These are phyloP conservation scores for Diarsia mendica DNA, from an alignment of 2,888 invertebrate species.

Conservation along the genomic window DNA sequence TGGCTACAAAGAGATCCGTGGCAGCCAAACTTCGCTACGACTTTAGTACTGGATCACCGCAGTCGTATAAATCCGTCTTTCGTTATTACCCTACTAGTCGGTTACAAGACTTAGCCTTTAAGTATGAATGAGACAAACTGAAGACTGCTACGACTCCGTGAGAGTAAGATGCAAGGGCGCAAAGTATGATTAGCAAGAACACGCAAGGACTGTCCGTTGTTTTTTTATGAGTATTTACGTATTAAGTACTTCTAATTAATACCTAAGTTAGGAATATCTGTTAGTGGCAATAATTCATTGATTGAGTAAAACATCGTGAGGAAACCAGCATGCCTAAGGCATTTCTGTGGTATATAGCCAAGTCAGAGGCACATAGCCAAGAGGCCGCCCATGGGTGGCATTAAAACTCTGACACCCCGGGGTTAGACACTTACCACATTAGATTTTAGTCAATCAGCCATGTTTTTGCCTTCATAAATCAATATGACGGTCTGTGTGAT, in stretches of 20 bases:
- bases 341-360: too few relatives aligned
- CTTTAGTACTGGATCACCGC: constrained; percentile 57
- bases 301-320: too few relatives aligned
- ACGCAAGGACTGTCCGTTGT: neutral
- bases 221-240: neutral
- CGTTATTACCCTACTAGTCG: constrained; percentile 46
- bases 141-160: neutral
- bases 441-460: too few relatives aligned
- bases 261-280: neutral
- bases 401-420: too few relatives aligned
- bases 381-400: too few relatives aligned
- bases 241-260: neutral
- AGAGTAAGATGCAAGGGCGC: too few relatives aligned
- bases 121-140: constrained; percentile 31
- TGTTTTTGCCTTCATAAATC: neutral
- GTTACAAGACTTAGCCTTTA: constrained; percentile 14
- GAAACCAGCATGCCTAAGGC: too few relatives aligned
- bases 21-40: constrained; percentile 48
- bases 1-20: constrained; percentile 47
- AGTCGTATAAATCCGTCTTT: constrained; percentile 51
- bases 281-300: neutral
- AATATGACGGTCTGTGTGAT: neutral
- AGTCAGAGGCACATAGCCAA: too few relatives aligned
- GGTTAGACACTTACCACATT: too few relatives aligned
- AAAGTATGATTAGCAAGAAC: neutral